Evolutionary conservation across 2,113 vertebrate species (phyloP).

Genomic region (Ovis canadensis): DNA sequence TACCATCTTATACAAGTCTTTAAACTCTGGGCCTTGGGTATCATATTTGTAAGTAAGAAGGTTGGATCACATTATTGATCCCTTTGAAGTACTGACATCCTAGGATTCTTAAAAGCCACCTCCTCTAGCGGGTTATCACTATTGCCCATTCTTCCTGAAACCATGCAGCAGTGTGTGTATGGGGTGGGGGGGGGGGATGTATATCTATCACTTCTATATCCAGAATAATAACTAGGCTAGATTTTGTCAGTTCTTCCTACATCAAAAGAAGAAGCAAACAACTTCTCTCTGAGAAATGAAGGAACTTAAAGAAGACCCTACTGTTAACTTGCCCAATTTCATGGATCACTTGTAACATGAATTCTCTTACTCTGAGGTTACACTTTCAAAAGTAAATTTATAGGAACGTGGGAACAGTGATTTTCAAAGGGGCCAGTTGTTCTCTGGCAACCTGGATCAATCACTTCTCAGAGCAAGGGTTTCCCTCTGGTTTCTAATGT

Average conservation of each 20-base stretch:
- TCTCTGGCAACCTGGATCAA: neutral
- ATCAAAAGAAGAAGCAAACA: neutral
- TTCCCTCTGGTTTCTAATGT: neutral
- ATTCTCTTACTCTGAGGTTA: neutral
- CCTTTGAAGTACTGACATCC: neutral
- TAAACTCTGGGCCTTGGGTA: neutral
- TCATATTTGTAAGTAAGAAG: neutral
- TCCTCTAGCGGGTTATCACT: neutral
- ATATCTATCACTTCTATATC: neutral
- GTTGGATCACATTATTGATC: neutral
- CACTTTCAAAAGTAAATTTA: neutral
- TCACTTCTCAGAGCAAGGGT: neutral
- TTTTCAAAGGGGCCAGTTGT: neutral
- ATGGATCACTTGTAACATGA: neutral
- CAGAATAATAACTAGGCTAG: neutral
- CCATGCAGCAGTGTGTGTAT: neutral
- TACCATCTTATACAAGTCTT: neutral
- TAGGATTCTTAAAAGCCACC: neutral
- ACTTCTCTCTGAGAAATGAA: neutral
- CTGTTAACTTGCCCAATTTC: neutral
- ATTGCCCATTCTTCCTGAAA: neutral
- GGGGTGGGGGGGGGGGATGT: no score
- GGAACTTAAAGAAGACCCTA: neutral
- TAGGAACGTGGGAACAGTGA: neutral
- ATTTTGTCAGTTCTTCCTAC: neutral